Evolutionary conservation across 2,797 vertebrate species (phyloP), one percentile per base, ranked within the genome.

Genomic region (Yasuhikotakia modesta): DNA sequence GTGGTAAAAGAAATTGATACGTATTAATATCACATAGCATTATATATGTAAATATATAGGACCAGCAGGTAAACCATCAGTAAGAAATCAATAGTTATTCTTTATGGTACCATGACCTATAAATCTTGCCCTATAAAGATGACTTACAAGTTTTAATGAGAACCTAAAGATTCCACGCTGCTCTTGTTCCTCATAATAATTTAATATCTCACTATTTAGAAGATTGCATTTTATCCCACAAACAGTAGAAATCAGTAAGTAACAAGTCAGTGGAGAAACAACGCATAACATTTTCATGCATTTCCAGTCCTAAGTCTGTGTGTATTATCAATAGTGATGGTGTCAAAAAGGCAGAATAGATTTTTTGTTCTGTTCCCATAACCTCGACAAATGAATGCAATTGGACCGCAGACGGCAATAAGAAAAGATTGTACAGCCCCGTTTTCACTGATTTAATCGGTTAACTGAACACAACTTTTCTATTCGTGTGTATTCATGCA

Each of bases 401-500:
- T 90, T 89, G 80, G 86, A 86, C 87, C 87, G 76, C 87, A 86
- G 91, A 88, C 86, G 83, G 86, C 83, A 83, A 86, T 90, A 90
- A 93, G 92, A 94, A 91, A 93, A 85, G 84, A 86, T 88, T 79
- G 89, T 88, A 85, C 90, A 90, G 91, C 87, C 89, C 90, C 91
- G 88, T 91, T 92, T 91, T 84, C 86, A 92, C 93, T 88, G 88
- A 95, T 96, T 96, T 95, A 93, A 91, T 91, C 92, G 94, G 92
- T 96, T 95, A 96, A 95, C 94, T 96, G 95, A 95, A 91, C 95
- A 96, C 94, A 96, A 95, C 94, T 96, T 95, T 90, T 91, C 95
- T 91, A 95, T 96, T 96, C 91, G 93, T 95, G 96, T 95, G 93
- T 96, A 97, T 97, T 96, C 96, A 96, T 96, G 96, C 96, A 96